Conservation (phyloP, 1,140 invertebrate genomes). For the Prorops nasuta region DNA sequence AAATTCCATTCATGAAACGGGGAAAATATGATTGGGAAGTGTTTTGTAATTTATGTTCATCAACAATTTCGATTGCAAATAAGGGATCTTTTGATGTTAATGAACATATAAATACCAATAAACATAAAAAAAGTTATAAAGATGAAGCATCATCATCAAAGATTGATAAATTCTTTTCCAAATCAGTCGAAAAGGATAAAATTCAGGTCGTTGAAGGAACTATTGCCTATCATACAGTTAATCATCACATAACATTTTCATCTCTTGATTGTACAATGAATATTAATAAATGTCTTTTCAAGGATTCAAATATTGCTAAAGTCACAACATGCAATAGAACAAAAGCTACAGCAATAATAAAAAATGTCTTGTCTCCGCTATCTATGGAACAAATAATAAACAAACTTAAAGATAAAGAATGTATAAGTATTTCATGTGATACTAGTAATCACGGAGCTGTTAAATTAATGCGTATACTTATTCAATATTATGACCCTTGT, state of each 20-base stretch:
- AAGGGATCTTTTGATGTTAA: neutral
- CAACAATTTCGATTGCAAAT: neutral
- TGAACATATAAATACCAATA: neutral
- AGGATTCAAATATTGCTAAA: neutral
- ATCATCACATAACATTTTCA: neutral
- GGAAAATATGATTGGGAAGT: neutral
- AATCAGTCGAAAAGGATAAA: neutral
- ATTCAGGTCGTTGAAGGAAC: neutral
- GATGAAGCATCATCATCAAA: neutral
- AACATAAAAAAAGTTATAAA: neutral
- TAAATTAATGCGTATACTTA: conserved; percentile 1
- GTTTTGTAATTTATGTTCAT: neutral
- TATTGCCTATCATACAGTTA: neutral
- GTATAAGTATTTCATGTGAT: neutral
- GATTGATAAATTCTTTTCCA: neutral
- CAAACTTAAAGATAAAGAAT: neutral
- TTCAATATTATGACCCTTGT: neutral
- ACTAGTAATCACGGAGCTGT: neutral
- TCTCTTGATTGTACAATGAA: neutral
- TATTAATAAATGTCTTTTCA: neutral
- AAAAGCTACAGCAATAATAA: neutral
- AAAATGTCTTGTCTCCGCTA: neutral
- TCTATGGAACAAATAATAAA: neutral
- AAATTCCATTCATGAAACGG: neutral
- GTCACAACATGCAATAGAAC: neutral